Evolutionary conservation across 2,888 invertebrate genomes (phyloP), one percentile per base, ranked within the genome.

Genomic region (Cyclophora punctaria): DNA sequence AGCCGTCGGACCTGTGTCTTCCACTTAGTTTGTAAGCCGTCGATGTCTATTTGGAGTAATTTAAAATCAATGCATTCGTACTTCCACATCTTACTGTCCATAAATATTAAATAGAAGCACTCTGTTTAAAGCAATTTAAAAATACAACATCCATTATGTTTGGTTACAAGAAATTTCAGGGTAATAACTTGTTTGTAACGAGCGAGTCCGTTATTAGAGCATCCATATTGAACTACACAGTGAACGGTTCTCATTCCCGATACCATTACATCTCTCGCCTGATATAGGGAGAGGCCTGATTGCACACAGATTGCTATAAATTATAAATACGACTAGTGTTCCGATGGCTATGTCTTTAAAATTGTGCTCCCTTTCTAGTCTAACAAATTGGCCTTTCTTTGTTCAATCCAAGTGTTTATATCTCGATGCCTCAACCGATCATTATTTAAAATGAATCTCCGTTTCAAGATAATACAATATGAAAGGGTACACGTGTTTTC

Each of bases 311-410:
- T 86, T 84, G 78, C 87, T 85, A 84, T 86, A 85, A 84, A 84
- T 85, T 83, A 81, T 71, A 82, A 83, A 80, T 71, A 83, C 78
- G 74, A 82, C 78, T 75, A 76, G 75, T 75, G 77, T 74, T 80
- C 73, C 79, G 74, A 82, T 76, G 75, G 79, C 70, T 73, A 81
- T 68, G 75, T 81, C 80, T 85, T 82, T 85, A 82, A 82, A 83
- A 81, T 80, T 77, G 80, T 82, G 75, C 79, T 83, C 80, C 86
- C 86, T 86, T 88, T 88, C 86, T 80, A 78, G 76, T 83, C 73
- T 72, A 73, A 80, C 70, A 80, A 81, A 85, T 81, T 80, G 80
- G 79, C 78, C 81, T 85, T 85, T 85, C 85, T 85, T 86, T 85
- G 81, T 83, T 76, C 74, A 65, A 62, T 71, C 70, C 66, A 62